Base-by-base conservation (phyloP, 2,113 vertebrate species). In the Gavialis gangeticus region DNA sequence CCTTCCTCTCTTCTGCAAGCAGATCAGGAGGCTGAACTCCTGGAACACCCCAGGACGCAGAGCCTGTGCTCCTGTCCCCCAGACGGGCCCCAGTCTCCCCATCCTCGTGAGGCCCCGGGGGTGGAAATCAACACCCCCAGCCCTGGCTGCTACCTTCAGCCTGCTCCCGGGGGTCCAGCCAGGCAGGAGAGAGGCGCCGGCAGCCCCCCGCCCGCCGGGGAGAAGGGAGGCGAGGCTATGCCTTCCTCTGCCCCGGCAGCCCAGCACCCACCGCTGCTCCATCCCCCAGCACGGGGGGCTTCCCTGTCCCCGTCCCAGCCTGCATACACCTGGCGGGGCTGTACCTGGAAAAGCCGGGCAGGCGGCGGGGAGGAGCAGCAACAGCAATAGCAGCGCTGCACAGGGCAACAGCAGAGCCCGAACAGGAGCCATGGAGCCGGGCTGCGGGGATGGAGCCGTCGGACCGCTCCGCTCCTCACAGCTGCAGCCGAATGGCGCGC, bases 341-440 rank as follows among this genome's bases (percentile, higher is more conserved):
- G 82, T 98, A 97, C 97, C 97, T 98, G 97, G 75, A 27, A 95
- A 82, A 21, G 91, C 97, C 75, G 95, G 79, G 87, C 88, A 91
- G 69, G 80, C 91, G 62, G 79, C 82, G 13, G 92, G 96, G 24
- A 97, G 92, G 91, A 97, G 94, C 59, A 91, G 89, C 9, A 88
- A 95, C 58, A 97, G 82, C 56, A 97, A 88, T 73, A 97, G 79
- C 76, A 97, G 89, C 28, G 89, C 84, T 76, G 95, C 90, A 93
- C 97, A 91, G 91, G 89, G 73, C 75, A 62, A 88, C 91, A 81
- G 67, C 83, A 30, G 88, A 67, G 88, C 56, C 66, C 56, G 87
- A 85, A 86, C 82, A 56, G 81, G 92, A 64, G 96, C 97, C 97
- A 98, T 97, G 91, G 91, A 84, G 85, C 91, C 90, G 85, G 54